Evolutionary conservation across 2,113 vertebrate species (phyloP), one percentile per base, ranked within the genome.

Genomic region (Aptenodytes forsteri): DNA sequence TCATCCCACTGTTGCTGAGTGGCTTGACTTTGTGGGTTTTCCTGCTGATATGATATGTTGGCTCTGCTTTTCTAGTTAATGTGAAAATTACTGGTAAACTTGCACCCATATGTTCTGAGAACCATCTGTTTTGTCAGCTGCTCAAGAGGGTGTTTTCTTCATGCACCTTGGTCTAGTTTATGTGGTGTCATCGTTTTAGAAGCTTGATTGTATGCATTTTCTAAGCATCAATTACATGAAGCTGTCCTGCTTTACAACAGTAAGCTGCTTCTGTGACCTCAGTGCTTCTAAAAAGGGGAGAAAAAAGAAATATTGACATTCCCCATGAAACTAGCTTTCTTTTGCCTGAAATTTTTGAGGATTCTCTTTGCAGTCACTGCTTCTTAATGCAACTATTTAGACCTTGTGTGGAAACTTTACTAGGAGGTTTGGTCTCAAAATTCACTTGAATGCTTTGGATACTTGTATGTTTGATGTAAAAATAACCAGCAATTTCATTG

Each of bases 121-220:
- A 18, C 69, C 55, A 26, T 84, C 84, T 95, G 70, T 95, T 90
- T 67, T 52, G 36, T 85, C 79, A 94, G 89, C 92, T 95, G 90
- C 34, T 75, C 27, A 4, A 67, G 47, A 44, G 49, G 78, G 61
- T 90, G 75, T 93, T 92, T 96, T 82, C 69, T 38, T 34, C 36
- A 4, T 36, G 25, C 14, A 62, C 75, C 30, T 82, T 40, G 67
- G 27, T 32, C 69, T 56, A 4, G 34, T 87, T 95, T 55, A 10
- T n/a, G 1, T 9, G 9, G 36, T 81, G 21, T 58, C 40, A 25
- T 56, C 1, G 1, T 26, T 89, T 83, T 11, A 62, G 61, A 27
- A 91, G 58, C 86, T 85, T 34, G 65, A 32, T 38, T 11, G 20
- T 71, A 21, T 64, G 26, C 6, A 4, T 88, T 93, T 95, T 65